Percentiles rank a stretch among this genome's conserved stretches.
These are phyloP conservation scores for Ephialtes manifestator DNA, from an alignment of 2,888 invertebrate species.

Conservation along the genomic window DNA sequence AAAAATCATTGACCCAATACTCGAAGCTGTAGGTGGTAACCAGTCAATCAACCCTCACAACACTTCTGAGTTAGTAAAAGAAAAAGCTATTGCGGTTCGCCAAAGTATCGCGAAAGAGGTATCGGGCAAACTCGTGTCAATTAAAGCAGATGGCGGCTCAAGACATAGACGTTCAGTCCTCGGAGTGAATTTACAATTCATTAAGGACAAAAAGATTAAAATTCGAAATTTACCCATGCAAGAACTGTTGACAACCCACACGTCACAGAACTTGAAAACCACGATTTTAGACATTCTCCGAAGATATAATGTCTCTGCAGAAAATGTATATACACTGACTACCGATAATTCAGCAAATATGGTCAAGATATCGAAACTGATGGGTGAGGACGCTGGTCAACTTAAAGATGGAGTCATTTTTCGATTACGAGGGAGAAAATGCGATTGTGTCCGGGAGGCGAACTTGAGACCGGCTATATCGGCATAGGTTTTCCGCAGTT, in stretches of 20 bases:
- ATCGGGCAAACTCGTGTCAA: neutral
- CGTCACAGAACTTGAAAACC: conserved; percentile 2
- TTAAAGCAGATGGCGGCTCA: neutral
- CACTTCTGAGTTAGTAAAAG: conserved; percentile 3
- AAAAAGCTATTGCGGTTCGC: conserved; percentile 4
- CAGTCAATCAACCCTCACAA: neutral
- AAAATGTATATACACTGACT: conserved; percentile 4
- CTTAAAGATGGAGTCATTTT: neutral
- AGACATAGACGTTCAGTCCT: neutral
- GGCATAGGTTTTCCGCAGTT: too few relatives aligned
- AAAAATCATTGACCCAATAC: conserved; percentile 3
- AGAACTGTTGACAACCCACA: neutral
- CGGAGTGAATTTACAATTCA: conserved; percentile 3
- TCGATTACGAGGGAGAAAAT: conserved; percentile 6
- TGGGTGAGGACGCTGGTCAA: neutral
- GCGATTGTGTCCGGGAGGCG: neutral
- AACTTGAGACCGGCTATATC: too few relatives aligned
- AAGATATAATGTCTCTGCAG: neutral
- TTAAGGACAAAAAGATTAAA: neutral
- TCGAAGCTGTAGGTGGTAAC: neutral
- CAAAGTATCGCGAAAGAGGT: conserved; percentile 8
- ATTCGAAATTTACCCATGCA: conserved; percentile 2
- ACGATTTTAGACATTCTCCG: neutral
- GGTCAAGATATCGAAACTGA: conserved; percentile 4
- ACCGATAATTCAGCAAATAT: conserved; percentile 5